Evolutionary conservation across 2,113 vertebrate species (phyloP).

Genomic region (Indicator maculatus): DNA sequence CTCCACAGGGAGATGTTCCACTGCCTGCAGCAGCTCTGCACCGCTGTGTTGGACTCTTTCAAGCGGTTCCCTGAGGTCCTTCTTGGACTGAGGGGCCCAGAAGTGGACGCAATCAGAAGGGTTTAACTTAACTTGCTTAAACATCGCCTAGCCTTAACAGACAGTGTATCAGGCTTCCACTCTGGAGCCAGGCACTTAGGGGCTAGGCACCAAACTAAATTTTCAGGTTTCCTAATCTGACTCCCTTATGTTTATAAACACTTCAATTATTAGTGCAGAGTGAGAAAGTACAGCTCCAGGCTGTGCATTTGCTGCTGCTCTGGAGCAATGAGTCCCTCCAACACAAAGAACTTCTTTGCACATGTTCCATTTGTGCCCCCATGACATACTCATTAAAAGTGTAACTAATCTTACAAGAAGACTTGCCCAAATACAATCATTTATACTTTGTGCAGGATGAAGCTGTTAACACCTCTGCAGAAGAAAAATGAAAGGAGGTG

Average conservation of each 20-base stretch:
- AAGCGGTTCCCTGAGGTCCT: too few relatives aligned
- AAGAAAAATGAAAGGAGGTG: constrained; percentile 15
- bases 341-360: neutral
- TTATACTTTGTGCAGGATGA: constrained; percentile 16
- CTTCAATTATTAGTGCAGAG: neutral
- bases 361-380: neutral
- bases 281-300: neutral
- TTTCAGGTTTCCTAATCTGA: neutral
- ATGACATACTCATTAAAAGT: neutral
- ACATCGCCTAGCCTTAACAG: neutral
- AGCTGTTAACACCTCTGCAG: neutral
- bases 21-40: too few relatives aligned
- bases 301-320: neutral
- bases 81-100: too few relatives aligned
- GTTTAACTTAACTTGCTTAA: neutral
- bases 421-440: neutral
- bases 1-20: too few relatives aligned
- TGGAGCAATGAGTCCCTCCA: neutral
- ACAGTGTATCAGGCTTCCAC: neutral
- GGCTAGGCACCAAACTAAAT: neutral
- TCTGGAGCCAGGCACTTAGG: neutral
- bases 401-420: neutral
- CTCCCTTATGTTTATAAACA: accelerated
- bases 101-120: neutral
- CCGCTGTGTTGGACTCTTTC: too few relatives aligned